Percentiles rank a stretch among this genome's conserved stretches.
These are phyloP conservation scores for Heteromormyrus szaboi DNA, from an alignment of 2,797 vertebrate genomes.

Conservation along the genomic window DNA sequence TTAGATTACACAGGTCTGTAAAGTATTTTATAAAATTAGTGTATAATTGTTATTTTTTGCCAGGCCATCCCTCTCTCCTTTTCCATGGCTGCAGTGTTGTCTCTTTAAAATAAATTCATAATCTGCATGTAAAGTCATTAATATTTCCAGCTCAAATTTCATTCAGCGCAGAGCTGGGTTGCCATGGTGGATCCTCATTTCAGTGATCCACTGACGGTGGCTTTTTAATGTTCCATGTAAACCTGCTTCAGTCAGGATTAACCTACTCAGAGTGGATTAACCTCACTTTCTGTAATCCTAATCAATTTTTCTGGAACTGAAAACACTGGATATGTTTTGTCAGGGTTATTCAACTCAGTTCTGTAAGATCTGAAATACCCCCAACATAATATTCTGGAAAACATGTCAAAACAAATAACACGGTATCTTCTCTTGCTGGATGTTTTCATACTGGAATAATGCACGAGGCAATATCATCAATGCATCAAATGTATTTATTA, in stretches of 20 bases:
- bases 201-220: neutral
- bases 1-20: neutral
- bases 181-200: neutral
- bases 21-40: neutral
- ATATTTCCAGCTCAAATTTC: neutral
- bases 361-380: neutral
- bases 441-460: neutral
- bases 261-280: neutral
- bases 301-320: neutral
- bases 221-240: neutral
- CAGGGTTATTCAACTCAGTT: neutral
- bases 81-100: neutral
- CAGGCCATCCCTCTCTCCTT: neutral
- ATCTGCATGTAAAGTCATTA: neutral
- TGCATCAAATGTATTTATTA: neutral
- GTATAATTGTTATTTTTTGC: neutral
- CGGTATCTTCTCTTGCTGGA: neutral
- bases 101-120: neutral
- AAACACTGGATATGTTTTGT: neutral
- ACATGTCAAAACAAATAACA: neutral
- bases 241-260: neutral
- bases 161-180: neutral
- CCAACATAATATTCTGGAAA: neutral
- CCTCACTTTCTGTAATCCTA: neutral
- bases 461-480: neutral